Conservation (phyloP, 1,140 invertebrate species). For the Nasonia giraulti region DNA sequence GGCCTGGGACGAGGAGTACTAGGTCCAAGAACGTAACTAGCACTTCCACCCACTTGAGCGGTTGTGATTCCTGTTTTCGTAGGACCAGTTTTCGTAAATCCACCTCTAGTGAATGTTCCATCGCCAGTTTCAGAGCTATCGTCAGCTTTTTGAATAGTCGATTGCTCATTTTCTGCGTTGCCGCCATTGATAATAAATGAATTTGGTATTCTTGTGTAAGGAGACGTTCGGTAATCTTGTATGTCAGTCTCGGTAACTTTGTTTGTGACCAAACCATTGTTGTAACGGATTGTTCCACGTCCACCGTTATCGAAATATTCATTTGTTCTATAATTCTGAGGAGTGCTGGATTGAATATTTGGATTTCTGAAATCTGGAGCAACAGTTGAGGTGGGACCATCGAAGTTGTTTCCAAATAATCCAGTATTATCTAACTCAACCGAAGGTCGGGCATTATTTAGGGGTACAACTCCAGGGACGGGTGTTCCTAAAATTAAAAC, state of each 20-base stretch:
- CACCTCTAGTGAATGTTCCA: slow-evolving; percentile 56
- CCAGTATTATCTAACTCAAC: slow-evolving; percentile 42
- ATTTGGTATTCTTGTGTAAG: slow-evolving; percentile 53
- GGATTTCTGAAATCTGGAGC: neutral
- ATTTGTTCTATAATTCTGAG: slow-evolving; percentile 59
- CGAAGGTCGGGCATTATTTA: slow-evolving; percentile 6
- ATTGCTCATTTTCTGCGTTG: slow-evolving; percentile 27
- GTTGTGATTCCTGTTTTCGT: slow-evolving; percentile 70
- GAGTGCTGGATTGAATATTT: neutral
- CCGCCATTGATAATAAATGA: slow-evolving; percentile 48
- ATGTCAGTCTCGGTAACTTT: slow-evolving; percentile 55
- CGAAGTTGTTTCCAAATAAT: slow-evolving; percentile 32
- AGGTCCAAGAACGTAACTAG: slow-evolving; percentile 64
- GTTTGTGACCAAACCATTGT: slow-evolving; percentile 60
- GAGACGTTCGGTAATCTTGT: slow-evolving; percentile 44
- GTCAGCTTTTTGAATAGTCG: slow-evolving; percentile 23
- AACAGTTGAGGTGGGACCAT: neutral
- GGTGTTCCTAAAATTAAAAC: slow-evolving; percentile 27
- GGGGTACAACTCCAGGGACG: neutral
- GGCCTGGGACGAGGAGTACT: slow-evolving; percentile 54
- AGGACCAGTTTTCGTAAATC: slow-evolving; percentile 69
- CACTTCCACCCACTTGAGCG: slow-evolving; percentile 68
- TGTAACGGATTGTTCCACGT: slow-evolving; percentile 61
- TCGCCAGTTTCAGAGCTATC: slow-evolving; percentile 15
- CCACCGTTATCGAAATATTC: slow-evolving; percentile 65